Conservation (phyloP, 2,113 vertebrate genomes). For the Hassar affinis region DNA sequence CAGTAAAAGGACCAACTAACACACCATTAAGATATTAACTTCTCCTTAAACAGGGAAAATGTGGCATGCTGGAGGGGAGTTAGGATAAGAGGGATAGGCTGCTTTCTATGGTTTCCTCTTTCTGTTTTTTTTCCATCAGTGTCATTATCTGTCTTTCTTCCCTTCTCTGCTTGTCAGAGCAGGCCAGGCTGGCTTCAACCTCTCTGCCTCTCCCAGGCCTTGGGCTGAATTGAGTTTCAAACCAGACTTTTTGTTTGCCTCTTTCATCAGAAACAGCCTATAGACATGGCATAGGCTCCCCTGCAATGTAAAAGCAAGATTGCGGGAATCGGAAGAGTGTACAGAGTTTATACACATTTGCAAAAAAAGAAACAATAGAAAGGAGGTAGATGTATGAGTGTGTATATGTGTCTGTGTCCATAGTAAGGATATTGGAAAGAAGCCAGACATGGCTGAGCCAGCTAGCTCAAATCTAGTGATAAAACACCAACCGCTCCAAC, state of each 20-base stretch:
- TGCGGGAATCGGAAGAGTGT: background rate
- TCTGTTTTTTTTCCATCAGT: constrained; percentile 12
- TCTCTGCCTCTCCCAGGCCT: constrained; percentile 38
- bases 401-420: background rate
- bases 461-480: constrained; percentile 27
- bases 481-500: constrained; percentile 21
- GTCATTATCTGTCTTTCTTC: constrained; percentile 43
- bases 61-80: constrained; percentile 42
- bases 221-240: constrained; percentile 24
- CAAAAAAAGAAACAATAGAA: background rate
- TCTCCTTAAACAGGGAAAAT: constrained; percentile 29
- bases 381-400: background rate
- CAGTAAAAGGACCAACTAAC: background rate
- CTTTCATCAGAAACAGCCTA: background rate
- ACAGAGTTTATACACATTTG: background rate
- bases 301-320: background rate
- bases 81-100: background rate
- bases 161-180: constrained; percentile 12
- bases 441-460: background rate
- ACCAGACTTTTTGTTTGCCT: constrained; percentile 8
- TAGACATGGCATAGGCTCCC: background rate
- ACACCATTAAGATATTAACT: constrained; percentile 24
- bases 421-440: constrained; percentile 15
- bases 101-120: constrained; percentile 32
- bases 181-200: constrained; percentile 31